Percentiles rank a stretch among this genome's conserved stretches.
Evolutionary conservation across 2,888 invertebrate genomes (phyloP).

Genomic region (Rotaria socialis): DNA sequence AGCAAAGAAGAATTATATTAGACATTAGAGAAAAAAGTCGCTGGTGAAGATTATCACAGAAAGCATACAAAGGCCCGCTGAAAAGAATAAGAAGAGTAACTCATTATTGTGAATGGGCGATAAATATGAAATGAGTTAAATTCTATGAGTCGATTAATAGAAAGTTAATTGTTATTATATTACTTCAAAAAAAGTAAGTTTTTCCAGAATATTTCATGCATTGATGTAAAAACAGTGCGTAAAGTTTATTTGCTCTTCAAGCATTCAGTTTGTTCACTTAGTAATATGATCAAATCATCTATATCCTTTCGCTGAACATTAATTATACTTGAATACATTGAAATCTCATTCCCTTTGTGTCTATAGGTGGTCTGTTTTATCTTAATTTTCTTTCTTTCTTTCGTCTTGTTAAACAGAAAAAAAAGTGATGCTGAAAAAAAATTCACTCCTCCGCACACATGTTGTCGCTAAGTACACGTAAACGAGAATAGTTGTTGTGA

Average conservation of each 20-base stretch:
- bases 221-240: too few species aligned
- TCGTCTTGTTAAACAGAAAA: slow-evolving; percentile 16
- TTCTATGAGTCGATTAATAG: too few species aligned
- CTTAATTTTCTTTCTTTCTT: slow-evolving; percentile 11
- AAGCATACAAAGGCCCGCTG: background rate
- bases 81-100: background rate
- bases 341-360: slow-evolving; percentile 1
- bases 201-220: too few species aligned
- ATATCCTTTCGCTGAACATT: too few species aligned
- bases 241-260: too few species aligned
- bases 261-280: too few species aligned
- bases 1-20: background rate
- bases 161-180: too few species aligned
- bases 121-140: background rate
- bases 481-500: slow-evolving; percentile 10
- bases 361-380: background rate
- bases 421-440: slow-evolving; percentile 4
- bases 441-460: slow-evolving; percentile 2
- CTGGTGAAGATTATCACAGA: background rate
- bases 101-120: background rate
- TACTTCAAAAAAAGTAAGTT: too few species aligned
- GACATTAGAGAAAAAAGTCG: background rate
- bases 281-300: too few species aligned
- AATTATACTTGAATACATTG: background rate
- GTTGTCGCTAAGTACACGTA: slow-evolving; percentile 5